phyloP scores from a whole-genome alignment of 2,888 invertebrate species.

The Plagiodera versicolora region DNA sequence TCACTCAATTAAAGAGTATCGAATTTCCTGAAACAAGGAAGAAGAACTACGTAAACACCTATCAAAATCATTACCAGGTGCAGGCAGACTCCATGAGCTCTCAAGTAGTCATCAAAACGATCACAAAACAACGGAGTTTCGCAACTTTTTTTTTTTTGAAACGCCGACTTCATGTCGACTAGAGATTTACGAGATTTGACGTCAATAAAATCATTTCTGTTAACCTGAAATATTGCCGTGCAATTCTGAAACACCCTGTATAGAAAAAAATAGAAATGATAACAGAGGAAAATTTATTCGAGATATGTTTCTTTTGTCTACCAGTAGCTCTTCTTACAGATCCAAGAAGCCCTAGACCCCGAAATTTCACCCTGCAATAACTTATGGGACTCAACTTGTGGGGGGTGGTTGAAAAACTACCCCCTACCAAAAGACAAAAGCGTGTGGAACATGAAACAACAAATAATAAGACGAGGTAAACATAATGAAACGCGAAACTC shows the following conservation, averaged over 20 bases:
- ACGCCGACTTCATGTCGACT: background rate
- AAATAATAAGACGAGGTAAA: conserved; percentile 51
- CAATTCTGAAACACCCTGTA: too few species aligned
- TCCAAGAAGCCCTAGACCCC: conserved; percentile 54
- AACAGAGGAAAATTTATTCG: too few species aligned
- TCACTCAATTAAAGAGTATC: background rate
- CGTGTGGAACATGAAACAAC: conserved; percentile 54
- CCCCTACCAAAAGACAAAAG: conserved; percentile 54
- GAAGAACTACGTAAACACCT: background rate
- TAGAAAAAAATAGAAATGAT: too few species aligned
- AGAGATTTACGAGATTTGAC: background rate
- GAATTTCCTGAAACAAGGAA: background rate
- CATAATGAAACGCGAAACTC: too few species aligned
- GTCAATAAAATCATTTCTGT: too few species aligned
- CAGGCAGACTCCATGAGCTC: background rate
- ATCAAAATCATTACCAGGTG: background rate
- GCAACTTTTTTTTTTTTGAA: background rate
- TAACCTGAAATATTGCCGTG: too few species aligned
- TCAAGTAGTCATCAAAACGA: background rate
- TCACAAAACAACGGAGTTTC: background rate
- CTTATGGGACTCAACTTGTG: conserved; percentile 58
- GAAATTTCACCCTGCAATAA: conserved; percentile 58
- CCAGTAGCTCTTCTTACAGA: conserved; percentile 44
- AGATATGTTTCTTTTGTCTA: too few species aligned
- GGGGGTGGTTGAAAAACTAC: conserved; percentile 56